Evolutionary conservation across 1,140 invertebrate species (phyloP).

Genomic region (Branchinecta lindahli): DNA sequence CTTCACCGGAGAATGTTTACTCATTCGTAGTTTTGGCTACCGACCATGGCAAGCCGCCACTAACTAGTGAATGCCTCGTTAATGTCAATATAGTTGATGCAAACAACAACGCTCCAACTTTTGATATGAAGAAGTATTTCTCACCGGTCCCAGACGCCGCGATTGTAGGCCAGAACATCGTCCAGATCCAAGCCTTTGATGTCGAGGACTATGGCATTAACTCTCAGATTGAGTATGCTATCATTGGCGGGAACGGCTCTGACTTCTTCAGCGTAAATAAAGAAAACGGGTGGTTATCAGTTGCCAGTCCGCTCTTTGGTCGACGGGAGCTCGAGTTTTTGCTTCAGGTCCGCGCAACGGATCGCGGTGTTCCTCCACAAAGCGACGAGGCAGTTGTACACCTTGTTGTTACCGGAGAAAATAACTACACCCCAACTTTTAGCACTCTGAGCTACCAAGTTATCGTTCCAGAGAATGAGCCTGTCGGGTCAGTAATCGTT

Average conservation of each 20-base stretch:
- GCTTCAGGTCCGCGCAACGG: constrained; percentile 51
- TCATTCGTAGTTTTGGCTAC: constrained; percentile 67
- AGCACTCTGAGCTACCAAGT: constrained; percentile 69
- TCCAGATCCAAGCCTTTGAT: constrained; percentile 55
- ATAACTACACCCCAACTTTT: constrained; percentile 61
- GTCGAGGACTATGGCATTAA: constrained; percentile 65
- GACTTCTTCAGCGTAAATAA: constrained; percentile 59
- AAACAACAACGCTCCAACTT: constrained; percentile 72
- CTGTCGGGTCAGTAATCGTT: constrained; percentile 63
- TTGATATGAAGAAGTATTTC: constrained; percentile 53
- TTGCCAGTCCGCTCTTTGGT: constrained; percentile 41
- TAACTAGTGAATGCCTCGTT: constrained; percentile 65
- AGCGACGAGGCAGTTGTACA: constrained; percentile 52
- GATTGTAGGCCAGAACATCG: constrained; percentile 41
- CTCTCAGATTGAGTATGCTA: constrained; percentile 65
- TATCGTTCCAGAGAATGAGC: constrained; percentile 77
- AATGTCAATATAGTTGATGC: constrained; percentile 77
- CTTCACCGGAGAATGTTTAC: constrained; percentile 74
- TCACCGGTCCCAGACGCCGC: constrained; percentile 66
- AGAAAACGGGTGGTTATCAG: constrained; percentile 57
- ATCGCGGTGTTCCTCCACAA: constrained; percentile 70
- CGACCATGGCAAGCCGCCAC: constrained; percentile 80
- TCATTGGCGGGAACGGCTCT: constrained; percentile 58
- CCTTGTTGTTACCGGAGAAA: constrained; percentile 70
- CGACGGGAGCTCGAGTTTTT: constrained; percentile 39